Percentiles rank a stretch among this genome's conserved stretches.
Evolutionary conservation across 2,113 vertebrate genomes (phyloP).

Genomic region (Emydura subglobosa): DNA sequence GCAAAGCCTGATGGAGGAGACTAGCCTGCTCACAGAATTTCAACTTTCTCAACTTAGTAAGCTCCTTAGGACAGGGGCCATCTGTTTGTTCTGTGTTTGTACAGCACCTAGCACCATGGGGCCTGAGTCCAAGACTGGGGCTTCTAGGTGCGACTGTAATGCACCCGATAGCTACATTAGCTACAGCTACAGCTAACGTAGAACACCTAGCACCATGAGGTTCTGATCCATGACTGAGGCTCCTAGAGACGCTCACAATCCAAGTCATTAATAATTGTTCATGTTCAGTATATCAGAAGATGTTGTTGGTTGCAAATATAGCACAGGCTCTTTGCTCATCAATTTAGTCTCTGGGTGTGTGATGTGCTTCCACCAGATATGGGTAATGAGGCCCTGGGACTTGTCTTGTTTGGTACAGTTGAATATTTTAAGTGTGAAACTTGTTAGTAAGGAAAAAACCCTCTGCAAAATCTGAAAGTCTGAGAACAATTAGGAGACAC

Average conservation of each 20-base stretch:
- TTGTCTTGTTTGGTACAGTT: fast-evolving
- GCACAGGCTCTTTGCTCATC: background rate
- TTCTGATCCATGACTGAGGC: too few relatives aligned
- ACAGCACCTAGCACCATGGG: fast-evolving
- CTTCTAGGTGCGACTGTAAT: too few relatives aligned
- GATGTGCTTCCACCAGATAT: background rate
- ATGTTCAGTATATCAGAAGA: fast-evolving
- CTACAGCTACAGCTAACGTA: too few relatives aligned
- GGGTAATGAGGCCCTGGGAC: background rate
- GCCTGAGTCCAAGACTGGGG: background rate
- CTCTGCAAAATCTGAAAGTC: background rate
- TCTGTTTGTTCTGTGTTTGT: background rate
- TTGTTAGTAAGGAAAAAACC: background rate
- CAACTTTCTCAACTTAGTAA: background rate
- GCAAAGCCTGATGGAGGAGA: background rate
- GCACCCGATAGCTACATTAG: too few relatives aligned
- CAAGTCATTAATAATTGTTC: background rate
- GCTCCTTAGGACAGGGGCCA: background rate
- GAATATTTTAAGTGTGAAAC: background rate
- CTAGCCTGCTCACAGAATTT: background rate
- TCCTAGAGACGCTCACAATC: fast-evolving
- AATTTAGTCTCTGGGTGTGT: background rate
- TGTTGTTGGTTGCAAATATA: background rate
- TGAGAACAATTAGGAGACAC: background rate
- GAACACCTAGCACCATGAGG: too few relatives aligned